Evolutionary conservation across 2,888 invertebrate genomes (phyloP), one percentile per base, ranked within the genome.

Genomic region (Cerastis leucographa): DNA sequence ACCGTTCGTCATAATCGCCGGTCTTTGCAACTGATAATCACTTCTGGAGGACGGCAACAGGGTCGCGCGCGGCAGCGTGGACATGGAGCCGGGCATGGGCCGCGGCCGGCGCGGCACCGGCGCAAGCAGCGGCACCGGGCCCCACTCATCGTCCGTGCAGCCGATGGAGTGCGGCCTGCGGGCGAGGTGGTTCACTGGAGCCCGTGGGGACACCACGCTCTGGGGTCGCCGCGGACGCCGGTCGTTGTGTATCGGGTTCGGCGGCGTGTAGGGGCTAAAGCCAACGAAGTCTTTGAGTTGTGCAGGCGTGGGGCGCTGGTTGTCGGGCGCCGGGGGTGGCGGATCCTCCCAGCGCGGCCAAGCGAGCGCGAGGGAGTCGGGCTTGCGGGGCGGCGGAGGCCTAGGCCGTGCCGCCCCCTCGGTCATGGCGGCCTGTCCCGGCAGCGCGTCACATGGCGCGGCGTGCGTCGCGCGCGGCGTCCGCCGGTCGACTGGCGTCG

Each of bases 101-200:
- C 96, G 93, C 85, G 96, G 95, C 72, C 97, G 95, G 67, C 97
- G 96, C 89, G 97, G 96, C 85, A 97, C 97, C 89, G 97, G 97
- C 92, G 95, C 96, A 91, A 97, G 94, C 90, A 97, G 89, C 86
- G 97, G 97, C 85, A 97, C 96, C 70, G 92, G 82, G 49, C 94
- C 94, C 96, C 96, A 96, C 83, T 95, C 95, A 90, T 95, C 95
- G 17, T 96, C 95, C 67, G 93, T 85, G 68, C 93, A 95, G 81
- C 97, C 97, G 87, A 97, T 97, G 89, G 97, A 97, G 92, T 97
- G 97, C 59, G 98, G 97, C 73, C 97, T 91, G 84, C 97, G 93
- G 87, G 95, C 90, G 51, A 94, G 90, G 62, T 93, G 94, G 73
- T 93, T 92, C 51, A 88, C 85, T 29, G 81, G 81, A 59, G 94